Conservation (phyloP, 2,113 vertebrate species). For the Grantiella picta region DNA sequence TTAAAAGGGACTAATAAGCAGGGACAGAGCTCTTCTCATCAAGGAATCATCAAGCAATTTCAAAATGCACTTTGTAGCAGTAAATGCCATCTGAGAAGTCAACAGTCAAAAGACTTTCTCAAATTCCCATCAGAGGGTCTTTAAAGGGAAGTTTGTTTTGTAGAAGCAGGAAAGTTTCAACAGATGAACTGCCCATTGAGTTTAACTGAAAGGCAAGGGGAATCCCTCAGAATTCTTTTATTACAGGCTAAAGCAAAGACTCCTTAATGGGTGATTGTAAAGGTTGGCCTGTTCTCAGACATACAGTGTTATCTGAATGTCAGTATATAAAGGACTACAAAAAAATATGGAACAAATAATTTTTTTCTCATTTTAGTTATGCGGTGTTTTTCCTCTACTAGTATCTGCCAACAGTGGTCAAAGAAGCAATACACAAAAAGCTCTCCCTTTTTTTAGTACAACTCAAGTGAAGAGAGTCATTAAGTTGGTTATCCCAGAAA, state of each 20-base stretch:
- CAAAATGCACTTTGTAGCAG: not conserved
- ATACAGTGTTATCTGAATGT: not conserved
- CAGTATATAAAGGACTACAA: not conserved
- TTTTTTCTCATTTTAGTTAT: not conserved
- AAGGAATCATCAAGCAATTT: not conserved
- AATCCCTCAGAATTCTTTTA: not conserved
- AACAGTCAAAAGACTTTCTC: not conserved
- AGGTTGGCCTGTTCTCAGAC: not conserved
- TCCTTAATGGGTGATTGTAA: not conserved
- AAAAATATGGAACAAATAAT: accelerated
- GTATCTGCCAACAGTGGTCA: not conserved
- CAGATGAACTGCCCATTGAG: not conserved
- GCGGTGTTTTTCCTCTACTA: not conserved
- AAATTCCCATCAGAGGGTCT: not conserved
- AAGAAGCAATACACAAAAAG: not conserved
- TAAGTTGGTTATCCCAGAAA: not conserved
- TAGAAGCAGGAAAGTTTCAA: not conserved
- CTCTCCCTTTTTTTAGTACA: not conserved
- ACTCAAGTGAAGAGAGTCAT: not conserved
- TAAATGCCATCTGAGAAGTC: not conserved
- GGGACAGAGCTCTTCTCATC: not conserved
- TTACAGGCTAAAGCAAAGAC: not conserved
- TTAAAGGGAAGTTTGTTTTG: not conserved
- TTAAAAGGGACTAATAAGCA: not conserved
- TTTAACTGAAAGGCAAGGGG: not conserved